Conservation (phyloP, 1,140 invertebrate genomes). For the Drosophila sechellia region DNA sequence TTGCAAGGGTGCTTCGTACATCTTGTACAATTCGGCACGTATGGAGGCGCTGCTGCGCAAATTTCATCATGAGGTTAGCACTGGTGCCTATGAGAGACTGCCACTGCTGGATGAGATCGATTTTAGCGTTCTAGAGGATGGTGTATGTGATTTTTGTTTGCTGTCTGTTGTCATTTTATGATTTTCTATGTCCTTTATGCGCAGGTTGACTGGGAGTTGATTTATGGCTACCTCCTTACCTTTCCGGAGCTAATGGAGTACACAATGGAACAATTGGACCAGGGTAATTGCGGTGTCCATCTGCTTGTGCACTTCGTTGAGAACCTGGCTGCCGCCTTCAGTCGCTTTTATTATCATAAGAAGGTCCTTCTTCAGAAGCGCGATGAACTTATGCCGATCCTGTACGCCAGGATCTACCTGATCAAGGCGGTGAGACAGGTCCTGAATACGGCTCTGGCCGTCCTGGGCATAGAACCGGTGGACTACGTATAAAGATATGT, state of each 20-base stretch:
- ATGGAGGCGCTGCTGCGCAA: slow-evolving; percentile 87
- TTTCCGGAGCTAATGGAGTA: slow-evolving; percentile 87
- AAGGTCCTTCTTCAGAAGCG: slow-evolving; percentile 86
- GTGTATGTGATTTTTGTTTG: slow-evolving; percentile 85
- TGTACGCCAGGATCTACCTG: slow-evolving; percentile 89
- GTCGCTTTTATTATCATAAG: slow-evolving; percentile 89
- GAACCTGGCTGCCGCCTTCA: slow-evolving; percentile 87
- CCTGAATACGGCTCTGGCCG: slow-evolving; percentile 86
- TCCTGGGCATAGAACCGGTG: slow-evolving; percentile 88
- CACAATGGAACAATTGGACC: slow-evolving; percentile 85
- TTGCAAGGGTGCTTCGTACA: slow-evolving; percentile 87
- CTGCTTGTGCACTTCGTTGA: slow-evolving; percentile 88
- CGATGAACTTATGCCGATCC: slow-evolving; percentile 87
- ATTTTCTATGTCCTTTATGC: background rate
- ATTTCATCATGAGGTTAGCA: slow-evolving; percentile 86
- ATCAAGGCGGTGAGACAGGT: slow-evolving; percentile 87
- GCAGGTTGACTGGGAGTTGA: slow-evolving; percentile 88
- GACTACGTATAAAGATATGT: slow-evolving; percentile 65
- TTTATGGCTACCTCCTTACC: slow-evolving; percentile 88
- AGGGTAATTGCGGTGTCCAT: slow-evolving; percentile 86
- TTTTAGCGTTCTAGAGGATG: slow-evolving; percentile 87
- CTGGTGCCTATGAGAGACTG: slow-evolving; percentile 86
- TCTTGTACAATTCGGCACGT: slow-evolving; percentile 90
- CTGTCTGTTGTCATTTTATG: background rate
- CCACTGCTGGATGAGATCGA: slow-evolving; percentile 86